Evolutionary conservation across 2,113 vertebrate genomes (phyloP).

Genomic region (Corythoichthys haematopterus): DNA sequence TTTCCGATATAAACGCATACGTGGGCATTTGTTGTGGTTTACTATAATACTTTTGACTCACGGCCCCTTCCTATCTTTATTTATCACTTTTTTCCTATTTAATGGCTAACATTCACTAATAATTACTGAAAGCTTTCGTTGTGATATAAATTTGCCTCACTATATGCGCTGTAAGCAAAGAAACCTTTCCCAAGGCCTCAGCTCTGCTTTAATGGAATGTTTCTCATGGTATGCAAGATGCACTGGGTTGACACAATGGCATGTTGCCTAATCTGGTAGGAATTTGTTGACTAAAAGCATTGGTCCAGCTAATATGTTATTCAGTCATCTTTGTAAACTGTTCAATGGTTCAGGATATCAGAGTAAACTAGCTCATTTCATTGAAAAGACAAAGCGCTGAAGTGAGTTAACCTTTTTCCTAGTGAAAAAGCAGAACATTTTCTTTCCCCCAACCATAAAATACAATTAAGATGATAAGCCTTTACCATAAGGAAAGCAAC

Average conservation of each 20-base stretch:
- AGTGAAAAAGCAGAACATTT: not conserved
- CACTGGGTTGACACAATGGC: slow-evolving; percentile 54
- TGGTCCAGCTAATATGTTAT: slow-evolving; percentile 54
- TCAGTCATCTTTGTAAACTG: slow-evolving; percentile 59
- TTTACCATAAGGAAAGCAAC: not conserved
- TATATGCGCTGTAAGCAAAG: slow-evolving; percentile 10
- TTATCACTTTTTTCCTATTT: too few relatives aligned
- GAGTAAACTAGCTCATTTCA: slow-evolving; percentile 14
- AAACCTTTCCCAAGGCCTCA: slow-evolving; percentile 31
- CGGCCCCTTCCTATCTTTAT: too few relatives aligned
- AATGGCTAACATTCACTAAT: too few relatives aligned
- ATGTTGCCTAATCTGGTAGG: slow-evolving; percentile 67
- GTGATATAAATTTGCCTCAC: slow-evolving; percentile 34
- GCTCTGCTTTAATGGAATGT: slow-evolving; percentile 60
- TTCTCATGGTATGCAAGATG: slow-evolving; percentile 62
- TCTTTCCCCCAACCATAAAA: not conserved
- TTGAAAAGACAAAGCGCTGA: slow-evolving; percentile 1
- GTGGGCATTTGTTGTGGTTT: too few relatives aligned
- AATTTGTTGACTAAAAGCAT: slow-evolving; percentile 66
- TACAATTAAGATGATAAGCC: slow-evolving; percentile 7
- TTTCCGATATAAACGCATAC: too few relatives aligned
- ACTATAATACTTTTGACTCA: too few relatives aligned
- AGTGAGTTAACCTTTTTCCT: not conserved
- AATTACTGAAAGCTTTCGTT: slow-evolving; percentile 16
- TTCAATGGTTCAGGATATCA: slow-evolving; percentile 49